Base-by-base conservation (phyloP, 2,113 vertebrate species). In the Casuarius casuarius region DNA sequence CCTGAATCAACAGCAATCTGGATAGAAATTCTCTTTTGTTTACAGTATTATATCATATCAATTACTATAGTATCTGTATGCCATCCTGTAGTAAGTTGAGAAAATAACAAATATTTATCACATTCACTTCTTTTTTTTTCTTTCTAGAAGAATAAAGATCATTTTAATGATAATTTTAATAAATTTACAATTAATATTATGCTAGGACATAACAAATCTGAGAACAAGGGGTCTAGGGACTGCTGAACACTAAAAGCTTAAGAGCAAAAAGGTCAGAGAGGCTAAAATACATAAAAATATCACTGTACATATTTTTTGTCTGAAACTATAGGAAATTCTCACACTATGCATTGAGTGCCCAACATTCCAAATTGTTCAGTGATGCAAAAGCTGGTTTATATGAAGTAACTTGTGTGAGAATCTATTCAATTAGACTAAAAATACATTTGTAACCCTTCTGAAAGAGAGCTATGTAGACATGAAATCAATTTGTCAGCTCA, bases 301-400 rank as follows among this genome's bases (percentile, higher is more conserved):
- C 12, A 40, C 2, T 33, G 4, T 20, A 26, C 3, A 0, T 80
- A 2, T 21, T 81, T 89, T 77, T 78, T 51, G 16, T 63, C 6
- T n/a, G 21, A 85, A 88, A 85, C 10, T 2, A 18, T 3, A 56
- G 4, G 3, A 21, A 87, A 51, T 87, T 73, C 9, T 26, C 61
- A 25, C 3, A 25, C 8, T 44, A 8, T 20, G 3, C 40, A 1
- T 31, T 65, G 10, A 61, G 4, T 61, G n/a, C 44, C 4, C 3
- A 59, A 9, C 1, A 38, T 66, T 81, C 13, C 74, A 56, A 66
- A 84, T n/a, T 66, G 5, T 8, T 87, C 2, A 5, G 15, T 75
- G 23, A 52, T 26, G 5, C 29, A 58, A 87, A 84, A 38, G 5
- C 0, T 52, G 3, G 5, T 1, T 15, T 70, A 76, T 44, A 5